phyloP scores from a whole-genome alignment of 1,140 invertebrate species.

The Whitmania pigra region DNA sequence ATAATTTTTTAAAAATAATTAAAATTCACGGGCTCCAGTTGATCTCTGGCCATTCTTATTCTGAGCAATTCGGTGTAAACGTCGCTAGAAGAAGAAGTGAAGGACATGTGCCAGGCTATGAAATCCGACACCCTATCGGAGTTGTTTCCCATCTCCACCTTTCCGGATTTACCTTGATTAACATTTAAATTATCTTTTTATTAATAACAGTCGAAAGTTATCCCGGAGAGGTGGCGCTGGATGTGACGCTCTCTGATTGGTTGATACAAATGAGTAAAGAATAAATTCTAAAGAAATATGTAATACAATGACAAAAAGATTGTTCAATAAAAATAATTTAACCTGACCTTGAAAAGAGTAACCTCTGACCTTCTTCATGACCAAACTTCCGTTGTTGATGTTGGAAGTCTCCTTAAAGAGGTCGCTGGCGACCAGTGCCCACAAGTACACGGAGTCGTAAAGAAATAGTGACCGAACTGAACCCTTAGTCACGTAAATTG shows the following conservation, averaged over 20 bases:
- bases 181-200: neutral
- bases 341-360: slow-evolving; percentile 16
- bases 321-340: neutral
- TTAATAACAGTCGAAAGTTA: neutral
- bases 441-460: slow-evolving; percentile 21
- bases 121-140: neutral
- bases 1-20: too few species aligned
- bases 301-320: neutral
- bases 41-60: too few species aligned
- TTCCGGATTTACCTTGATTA: neutral
- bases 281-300: neutral
- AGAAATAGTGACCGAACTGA: slow-evolving; percentile 22
- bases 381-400: slow-evolving; percentile 18
- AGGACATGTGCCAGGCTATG: slow-evolving; percentile 4
- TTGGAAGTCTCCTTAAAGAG: neutral
- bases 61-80: too few species aligned
- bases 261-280: neutral
- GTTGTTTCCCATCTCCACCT: neutral
- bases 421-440: slow-evolving; percentile 7
- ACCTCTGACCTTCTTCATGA: slow-evolving; percentile 17
- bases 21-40: too few species aligned
- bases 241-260: neutral
- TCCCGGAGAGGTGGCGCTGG: too few species aligned
- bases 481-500: slow-evolving; percentile 6
- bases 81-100: neutral